These are phyloP conservation scores for Pollenia angustigena DNA, from an alignment of 2,888 invertebrate genomes.

Conservation along the genomic window DNA sequence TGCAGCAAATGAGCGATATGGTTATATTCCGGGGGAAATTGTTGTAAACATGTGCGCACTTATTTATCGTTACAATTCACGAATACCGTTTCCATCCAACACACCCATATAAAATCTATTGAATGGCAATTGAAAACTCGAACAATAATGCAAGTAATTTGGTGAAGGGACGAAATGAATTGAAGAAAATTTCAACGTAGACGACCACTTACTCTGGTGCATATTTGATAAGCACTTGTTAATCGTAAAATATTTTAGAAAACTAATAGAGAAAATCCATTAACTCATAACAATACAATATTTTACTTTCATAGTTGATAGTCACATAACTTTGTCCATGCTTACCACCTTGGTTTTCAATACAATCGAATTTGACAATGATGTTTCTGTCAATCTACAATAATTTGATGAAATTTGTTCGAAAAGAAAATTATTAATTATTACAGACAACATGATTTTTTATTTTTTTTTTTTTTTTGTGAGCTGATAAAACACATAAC, in stretches of 20 bases:
- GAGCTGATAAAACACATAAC: background rate
- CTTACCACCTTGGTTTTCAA: no score
- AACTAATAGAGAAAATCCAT: conserved; percentile 31
- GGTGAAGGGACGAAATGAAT: background rate
- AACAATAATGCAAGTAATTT: conserved; percentile 51
- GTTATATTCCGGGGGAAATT: no score
- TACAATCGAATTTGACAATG: background rate
- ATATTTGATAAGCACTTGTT: conserved; percentile 2
- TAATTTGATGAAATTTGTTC: conserved; percentile 42
- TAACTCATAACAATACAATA: no score
- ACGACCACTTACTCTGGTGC: background rate
- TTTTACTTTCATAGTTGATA: no score
- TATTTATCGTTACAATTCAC: conserved; percentile 1
- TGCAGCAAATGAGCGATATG: no score
- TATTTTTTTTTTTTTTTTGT: background rate
- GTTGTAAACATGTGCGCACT: background rate
- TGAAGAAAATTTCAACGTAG: background rate
- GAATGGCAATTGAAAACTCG: conserved; percentile 3
- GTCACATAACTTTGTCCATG: no score
- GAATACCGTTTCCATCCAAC: background rate
- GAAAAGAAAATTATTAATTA: conserved; percentile 19
- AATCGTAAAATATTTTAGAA: conserved; percentile 5
- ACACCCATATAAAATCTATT: conserved; percentile 26
- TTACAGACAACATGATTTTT: background rate
- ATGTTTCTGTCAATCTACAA: conserved; percentile 27